Evolutionary conservation across 2,113 vertebrate species (phyloP), one percentile per base, ranked within the genome.

Genomic region (Cepphus grylle): DNA sequence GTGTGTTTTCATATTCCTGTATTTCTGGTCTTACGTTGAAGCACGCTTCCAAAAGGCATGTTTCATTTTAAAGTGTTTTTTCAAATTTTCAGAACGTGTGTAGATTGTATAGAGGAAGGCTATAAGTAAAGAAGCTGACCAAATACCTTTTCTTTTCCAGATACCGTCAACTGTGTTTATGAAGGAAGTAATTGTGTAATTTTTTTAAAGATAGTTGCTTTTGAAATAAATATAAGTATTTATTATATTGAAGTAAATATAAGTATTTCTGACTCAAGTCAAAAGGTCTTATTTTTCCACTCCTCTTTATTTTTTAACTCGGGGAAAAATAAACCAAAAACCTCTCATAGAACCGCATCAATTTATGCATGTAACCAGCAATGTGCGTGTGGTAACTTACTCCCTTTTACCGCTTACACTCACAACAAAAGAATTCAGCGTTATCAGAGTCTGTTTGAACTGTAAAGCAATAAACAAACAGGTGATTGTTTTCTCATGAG

Each of bases 391-490:
- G 34, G 47, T 82, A 80, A 52, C 87, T 94, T 76, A 47, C 95
- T 88, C 86, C 89, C 67, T 92, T 67, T 96, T 90, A 69, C 71
- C 85, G 20, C 47, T 87, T 22, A 77, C 36, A 83, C 61, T 97
- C 86, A 86, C 53, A 85, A 72, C 87, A 59, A 88, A 97, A 95
- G 97, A 97, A 97, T 97, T 87, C 94, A 66, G 77, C 7, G 38
- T 96, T 97, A 97, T 98, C 96, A 93, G 88, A 72, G 91, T 73
- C 89, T 95, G 73, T 93, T 92, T 97, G 93, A 95, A 87, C 81
- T 89, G 80, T 97, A 97, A 97, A 96, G 96, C 96, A 95, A 98
- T 94, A 94, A 97, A 96, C 77, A 95, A 97, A 95, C 95, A 97
- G 97, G 96, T 96, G 94, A 96, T 95, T 95, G 77, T 95, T 96